Evolutionary conservation across 1,140 invertebrate genomes (phyloP).

Genomic region (Bathynomus jamesi): DNA sequence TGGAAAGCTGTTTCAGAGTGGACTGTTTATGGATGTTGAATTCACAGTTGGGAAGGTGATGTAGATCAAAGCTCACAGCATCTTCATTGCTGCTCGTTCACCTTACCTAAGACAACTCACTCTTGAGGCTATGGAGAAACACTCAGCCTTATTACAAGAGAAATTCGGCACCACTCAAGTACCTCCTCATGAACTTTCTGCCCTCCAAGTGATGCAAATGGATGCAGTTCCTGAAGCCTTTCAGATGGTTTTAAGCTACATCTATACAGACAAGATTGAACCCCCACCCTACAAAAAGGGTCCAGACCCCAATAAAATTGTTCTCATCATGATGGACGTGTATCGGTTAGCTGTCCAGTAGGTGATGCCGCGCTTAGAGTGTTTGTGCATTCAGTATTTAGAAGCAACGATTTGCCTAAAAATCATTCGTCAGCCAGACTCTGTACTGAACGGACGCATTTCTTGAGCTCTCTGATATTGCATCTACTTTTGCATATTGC

Average conservation of each 20-base stretch:
- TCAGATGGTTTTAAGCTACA: constrained; percentile 86
- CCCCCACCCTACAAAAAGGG: constrained; percentile 17
- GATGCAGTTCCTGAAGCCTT: constrained; percentile 51
- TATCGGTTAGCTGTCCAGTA: constrained; percentile 76
- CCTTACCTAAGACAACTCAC: constrained; percentile 72
- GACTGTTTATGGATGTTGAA: constrained; percentile 82
- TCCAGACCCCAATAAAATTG: constrained; percentile 47
- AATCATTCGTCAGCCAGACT: no score
- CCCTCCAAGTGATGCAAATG: background rate
- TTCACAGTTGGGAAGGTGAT: constrained; percentile 72
- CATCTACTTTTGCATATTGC: no score
- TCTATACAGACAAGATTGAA: constrained; percentile 87
- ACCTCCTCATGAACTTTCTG: no score
- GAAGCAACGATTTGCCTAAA: constrained; percentile 79
- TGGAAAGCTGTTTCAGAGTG: constrained; percentile 67
- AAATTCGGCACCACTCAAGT: no score
- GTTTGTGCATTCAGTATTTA: constrained; percentile 82
- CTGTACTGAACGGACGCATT: no score
- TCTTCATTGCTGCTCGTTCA: constrained; percentile 79
- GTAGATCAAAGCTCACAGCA: constrained; percentile 65
- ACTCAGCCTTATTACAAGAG: background rate
- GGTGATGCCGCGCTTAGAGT: constrained; percentile 78
- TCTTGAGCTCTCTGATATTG: no score
- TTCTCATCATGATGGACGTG: constrained; percentile 88
- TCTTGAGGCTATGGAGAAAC: background rate